These are phyloP conservation scores for Balaeniceps rex DNA, from an alignment of 2,113 vertebrate genomes.

Conservation along the genomic window DNA sequence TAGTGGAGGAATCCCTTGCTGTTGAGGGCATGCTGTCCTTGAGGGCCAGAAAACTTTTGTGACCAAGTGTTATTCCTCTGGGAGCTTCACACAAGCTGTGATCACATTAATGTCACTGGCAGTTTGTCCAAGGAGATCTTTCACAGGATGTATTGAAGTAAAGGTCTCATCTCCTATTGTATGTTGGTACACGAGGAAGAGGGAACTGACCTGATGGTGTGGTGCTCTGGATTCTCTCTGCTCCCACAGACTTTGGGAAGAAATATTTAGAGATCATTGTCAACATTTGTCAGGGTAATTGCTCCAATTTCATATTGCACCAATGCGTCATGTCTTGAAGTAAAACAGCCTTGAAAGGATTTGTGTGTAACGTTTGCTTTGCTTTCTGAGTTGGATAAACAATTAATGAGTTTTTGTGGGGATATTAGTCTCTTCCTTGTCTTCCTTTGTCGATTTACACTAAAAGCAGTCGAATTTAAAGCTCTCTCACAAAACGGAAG, in stretches of 20 bases:
- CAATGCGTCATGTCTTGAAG: not conserved
- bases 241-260: not conserved
- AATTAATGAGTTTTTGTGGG: not conserved
- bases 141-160: not conserved
- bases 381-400: not conserved
- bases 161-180: not conserved
- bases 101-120: not conserved
- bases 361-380: not conserved
- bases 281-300: not conserved
- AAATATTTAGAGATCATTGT: not conserved
- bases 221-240: not conserved
- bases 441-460: not conserved
- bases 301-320: not conserved
- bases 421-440: not conserved
- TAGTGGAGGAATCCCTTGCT: not conserved
- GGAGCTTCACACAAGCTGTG: not conserved
- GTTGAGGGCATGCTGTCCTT: not conserved
- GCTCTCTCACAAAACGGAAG: not conserved
- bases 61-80: not conserved
- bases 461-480: not conserved
- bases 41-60: not conserved
- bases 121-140: not conserved
- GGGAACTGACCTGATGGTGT: not conserved
- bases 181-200: rapidly evolving
- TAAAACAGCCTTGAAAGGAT: not conserved